Base-by-base conservation (phyloP, 2,797 vertebrate genomes). In the Phoebastria nigripes region DNA sequence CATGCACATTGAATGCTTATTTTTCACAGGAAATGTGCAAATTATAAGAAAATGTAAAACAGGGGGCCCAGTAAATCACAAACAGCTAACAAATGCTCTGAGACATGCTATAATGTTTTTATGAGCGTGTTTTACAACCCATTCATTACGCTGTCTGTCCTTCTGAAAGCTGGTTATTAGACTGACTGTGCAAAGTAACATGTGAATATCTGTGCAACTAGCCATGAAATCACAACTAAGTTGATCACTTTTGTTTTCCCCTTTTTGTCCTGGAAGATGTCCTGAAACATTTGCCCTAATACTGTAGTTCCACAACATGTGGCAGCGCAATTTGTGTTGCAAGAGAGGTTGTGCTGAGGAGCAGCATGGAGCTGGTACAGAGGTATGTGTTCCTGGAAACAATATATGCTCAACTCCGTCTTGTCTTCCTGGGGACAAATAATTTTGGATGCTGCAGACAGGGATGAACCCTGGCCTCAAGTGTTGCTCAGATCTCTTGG, bases 151-250 rank as follows among this genome's bases (percentile, higher is more conserved):
- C 92, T 97, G 97, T 98, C 98, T 98, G 95, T 98, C 97, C 96
- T 97, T 96, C 97, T 97, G 98, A 98, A 98, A 98, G 97, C 98
- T 92, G 92, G 92, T 97, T 98, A 97, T 98, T 98, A 98, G 84
- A 59, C 93, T 95, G 97, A 95, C 96, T 96, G 82, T 76, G 95
- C 91, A 96, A 96, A 97, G 97, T 95, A 97, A 96, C 93, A 92
- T 88, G 90, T 93, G 97, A 97, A 96, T 96, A 94, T 97, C 96
- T 97, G 97, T 91, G 92, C 96, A 97, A 79, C 95, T 96, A 94
- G 94, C 97, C 97, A 54, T 97, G 97, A 98, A 98, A 98, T 97
- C 94, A 93, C 95, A 95, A 87, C 87, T 62, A 62, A 94, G 94
- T 51, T 51, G 92, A 96, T 89, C 69, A 86, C 74, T 95, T 95